Base-by-base conservation (phyloP, 2,113 vertebrate genomes). In the Numenius arquata region DNA sequence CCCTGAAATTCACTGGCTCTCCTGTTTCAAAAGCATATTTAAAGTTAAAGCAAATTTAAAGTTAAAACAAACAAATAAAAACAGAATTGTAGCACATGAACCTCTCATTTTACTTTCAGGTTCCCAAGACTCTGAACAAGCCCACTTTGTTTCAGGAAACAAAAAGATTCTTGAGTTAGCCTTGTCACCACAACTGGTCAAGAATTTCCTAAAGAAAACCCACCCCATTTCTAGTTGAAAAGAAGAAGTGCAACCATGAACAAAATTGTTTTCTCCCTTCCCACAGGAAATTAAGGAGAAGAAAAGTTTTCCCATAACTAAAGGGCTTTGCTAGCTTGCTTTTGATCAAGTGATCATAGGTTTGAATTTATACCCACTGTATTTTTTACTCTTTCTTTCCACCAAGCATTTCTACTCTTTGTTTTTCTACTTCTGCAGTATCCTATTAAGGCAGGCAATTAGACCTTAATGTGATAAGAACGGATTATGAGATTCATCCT, bases 31-130 rank as follows among this genome's bases (percentile, higher is more conserved):
- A 90, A 92, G 90, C 48, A 36, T 84, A 75, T 87, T 93, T 84
- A 43, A 92, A 94, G 43, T 70, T 95, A 79, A 89, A 96, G 76
- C 70, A 95, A 90, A 96, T 89, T 77, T 63, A 83, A 92, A 74
- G 76, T 85, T 70, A 86, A 58, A 94, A 94, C 59, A 97, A 97
- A 96, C 71, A 96, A 96, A 97, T 65, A 93, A 70, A 95, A 75
- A 0, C 3, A 73, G 63, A 85, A 88, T 23, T 38, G 47, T 45
- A 77, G 45, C 50, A 77, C 53, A 66, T 22, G 34, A 96, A 94
- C 65, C 25, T 62, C 74, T 76, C 47, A 18, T 67, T 82, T 96
- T 67, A 72, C 34, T 89, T 72, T 63, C 88, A 92, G 83, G 86
- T 96, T 96, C 96, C 90, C 95, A 96, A 86, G 92, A 61, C 88